Base-by-base conservation (phyloP, 2,888 invertebrate genomes). In the Xanthostigma xanthostigma region DNA sequence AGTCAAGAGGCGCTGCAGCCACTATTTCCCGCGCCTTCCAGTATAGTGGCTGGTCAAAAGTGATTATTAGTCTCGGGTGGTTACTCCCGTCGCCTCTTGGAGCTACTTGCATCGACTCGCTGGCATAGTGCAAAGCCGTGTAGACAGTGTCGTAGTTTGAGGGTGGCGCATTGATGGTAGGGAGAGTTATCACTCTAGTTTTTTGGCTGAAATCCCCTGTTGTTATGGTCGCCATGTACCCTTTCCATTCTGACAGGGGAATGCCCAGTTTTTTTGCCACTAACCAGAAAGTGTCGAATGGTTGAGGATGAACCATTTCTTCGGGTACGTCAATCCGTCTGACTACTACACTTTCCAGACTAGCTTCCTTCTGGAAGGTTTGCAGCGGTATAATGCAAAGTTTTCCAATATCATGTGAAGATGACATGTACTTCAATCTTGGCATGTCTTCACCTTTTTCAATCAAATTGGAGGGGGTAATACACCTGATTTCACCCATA, bases 11-110 rank as follows among this genome's bases (percentile, higher is more conserved):
- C n/a, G n/a, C n/a, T n/a, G n/a, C 12, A 41, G 53, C 53, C 10
- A 57, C 52, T 45, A 58, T 58, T 17, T 47, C 50, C 38, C 54
- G 54, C 49, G 56, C 55, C 55, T 57, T 58, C 11, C 39, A 40
- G 51, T 58, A 58, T 14, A 60, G 49, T 10, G 51, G 54, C 39
- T 53, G 52, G 48, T 56, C 53, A 34, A 53, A 55, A 9, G 53
- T 54, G 27, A 56, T 49, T 27, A 56, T 45, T 48, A 54, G 52
- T 33, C 51, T 53, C 51, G 56, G 50, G 44, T 56, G 53, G 44
- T 49, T 56, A n/a, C n/a, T n/a, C n/a, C n/a, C n/a, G n/a, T n/a
- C n/a, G n/a, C n/a, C n/a, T n/a, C n/a, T n/a, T n/a, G n/a, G n/a
- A 51, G 51, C 55, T 54, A 17, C 53, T 53, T 54, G 34, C 43